A percentile compares a stretch with the other conserved stretches of the same genome.
Conservation (phyloP, 2,888 invertebrate species). For the Barypeithes pellucidus region DNA sequence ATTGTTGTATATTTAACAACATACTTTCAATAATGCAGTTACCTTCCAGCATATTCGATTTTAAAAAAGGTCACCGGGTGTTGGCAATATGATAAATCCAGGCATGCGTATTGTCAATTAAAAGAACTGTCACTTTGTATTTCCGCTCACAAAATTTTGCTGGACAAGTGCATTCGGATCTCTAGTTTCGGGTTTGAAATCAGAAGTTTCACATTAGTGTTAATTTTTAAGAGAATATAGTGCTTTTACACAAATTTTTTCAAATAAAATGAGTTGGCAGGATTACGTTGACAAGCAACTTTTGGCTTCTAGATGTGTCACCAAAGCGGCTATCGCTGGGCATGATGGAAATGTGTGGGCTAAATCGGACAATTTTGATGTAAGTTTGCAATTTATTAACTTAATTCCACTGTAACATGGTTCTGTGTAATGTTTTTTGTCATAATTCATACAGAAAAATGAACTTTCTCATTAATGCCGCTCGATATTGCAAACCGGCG, state of each 20-base stretch:
- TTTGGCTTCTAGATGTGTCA: conserved; percentile 94
- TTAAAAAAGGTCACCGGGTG: neutral
- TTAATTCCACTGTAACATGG: neutral
- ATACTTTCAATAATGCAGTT: neutral
- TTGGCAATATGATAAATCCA: conserved; percentile 37
- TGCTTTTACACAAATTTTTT: conserved; percentile 55
- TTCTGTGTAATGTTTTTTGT: neutral
- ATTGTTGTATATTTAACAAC: neutral
- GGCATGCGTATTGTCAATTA: conserved; percentile 12
- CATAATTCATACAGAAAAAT: conserved; percentile 9
- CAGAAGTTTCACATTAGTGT: conserved; percentile 62
- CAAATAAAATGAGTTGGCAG: conserved; percentile 93
- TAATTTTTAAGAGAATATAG: conserved; percentile 60
- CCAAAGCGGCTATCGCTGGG: conserved; percentile 95
- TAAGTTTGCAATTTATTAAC: conserved; percentile 75
- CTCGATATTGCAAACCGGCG: conserved; percentile 22
- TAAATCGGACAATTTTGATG: conserved; percentile 94
- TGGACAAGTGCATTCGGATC: conserved; percentile 62
- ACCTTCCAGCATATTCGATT: neutral
- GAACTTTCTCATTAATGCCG: conserved; percentile 12
- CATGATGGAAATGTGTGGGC: conserved; percentile 97
- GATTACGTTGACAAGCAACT: conserved; percentile 98
- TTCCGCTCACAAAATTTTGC: conserved; percentile 64
- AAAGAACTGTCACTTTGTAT: conserved; percentile 49
- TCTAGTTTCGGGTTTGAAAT: conserved; percentile 61